phyloP scores from a whole-genome alignment of 2,113 vertebrate species.

The Lipophrys pholis region DNA sequence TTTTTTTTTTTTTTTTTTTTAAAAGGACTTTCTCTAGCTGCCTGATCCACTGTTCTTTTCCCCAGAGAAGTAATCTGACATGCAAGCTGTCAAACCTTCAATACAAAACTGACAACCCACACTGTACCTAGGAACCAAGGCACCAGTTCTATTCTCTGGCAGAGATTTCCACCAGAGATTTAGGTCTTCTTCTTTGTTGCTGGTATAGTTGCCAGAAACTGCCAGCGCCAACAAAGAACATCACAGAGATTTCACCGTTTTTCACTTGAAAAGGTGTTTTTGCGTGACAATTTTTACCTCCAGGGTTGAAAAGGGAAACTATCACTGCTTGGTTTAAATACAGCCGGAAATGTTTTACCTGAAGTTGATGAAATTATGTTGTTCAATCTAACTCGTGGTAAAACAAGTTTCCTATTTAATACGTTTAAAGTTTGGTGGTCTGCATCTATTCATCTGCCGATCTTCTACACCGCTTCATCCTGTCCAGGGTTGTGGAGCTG shows the following conservation, averaged over 20 bases:
- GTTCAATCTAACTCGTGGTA: too few species aligned
- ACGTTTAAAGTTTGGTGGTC: too few species aligned
- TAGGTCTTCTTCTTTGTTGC: background rate
- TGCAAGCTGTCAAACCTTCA: conserved; percentile 49
- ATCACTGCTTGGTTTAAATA: background rate
- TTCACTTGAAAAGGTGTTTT: conserved; percentile 25
- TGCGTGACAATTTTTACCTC: background rate
- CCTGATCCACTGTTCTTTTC: conserved; percentile 28
- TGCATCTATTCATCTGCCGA: too few species aligned
- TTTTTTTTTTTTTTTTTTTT: too few species aligned
- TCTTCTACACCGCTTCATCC: too few species aligned
- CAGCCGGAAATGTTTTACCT: background rate
- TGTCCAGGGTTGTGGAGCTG: too few species aligned
- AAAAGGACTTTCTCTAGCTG: conserved; percentile 25
- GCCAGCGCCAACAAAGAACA: background rate
- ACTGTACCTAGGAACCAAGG: conserved; percentile 20
- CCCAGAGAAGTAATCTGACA: conserved; percentile 44
- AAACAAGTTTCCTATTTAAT: too few species aligned
- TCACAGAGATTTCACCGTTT: background rate
- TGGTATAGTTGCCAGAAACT: background rate
- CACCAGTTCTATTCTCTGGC: conserved; percentile 13
- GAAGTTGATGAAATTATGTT: background rate
- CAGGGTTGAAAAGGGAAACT: background rate
- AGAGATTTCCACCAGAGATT: conserved; percentile 34
- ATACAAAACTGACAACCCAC: conserved; percentile 37